Percentiles rank a stretch among this genome's conserved stretches.
These are phyloP conservation scores for Erethizon dorsatum DNA, from an alignment of 2,797 vertebrate species.

Conservation along the genomic window DNA sequence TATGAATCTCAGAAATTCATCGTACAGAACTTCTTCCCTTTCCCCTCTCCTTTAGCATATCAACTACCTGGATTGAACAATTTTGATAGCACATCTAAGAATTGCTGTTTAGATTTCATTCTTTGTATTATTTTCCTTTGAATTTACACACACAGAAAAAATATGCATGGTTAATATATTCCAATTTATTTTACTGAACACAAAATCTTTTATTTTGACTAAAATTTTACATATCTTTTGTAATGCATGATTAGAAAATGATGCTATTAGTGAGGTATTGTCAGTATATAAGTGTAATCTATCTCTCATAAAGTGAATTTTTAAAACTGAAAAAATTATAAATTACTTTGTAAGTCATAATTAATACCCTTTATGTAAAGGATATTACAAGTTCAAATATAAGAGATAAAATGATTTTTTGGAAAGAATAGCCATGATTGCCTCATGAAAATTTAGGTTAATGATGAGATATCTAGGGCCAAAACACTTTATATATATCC, in stretches of 20 bases:
- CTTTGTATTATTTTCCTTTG: not conserved
- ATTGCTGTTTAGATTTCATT: not conserved
- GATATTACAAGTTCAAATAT: slow-evolving; percentile 33
- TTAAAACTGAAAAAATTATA: not conserved
- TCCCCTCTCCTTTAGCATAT: not conserved
- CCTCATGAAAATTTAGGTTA: not conserved
- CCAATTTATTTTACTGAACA: not conserved
- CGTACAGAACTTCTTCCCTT: not conserved
- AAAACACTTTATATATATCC: not conserved
- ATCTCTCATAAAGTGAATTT: not conserved
- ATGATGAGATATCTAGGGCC: not conserved
- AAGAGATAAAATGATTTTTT: not conserved
- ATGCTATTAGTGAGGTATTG: not conserved
- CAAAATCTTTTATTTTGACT: not conserved
- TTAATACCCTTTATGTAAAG: not conserved
- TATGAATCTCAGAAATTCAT: not conserved
- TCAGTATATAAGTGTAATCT: not conserved
- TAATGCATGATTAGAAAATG: not conserved
- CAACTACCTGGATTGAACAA: not conserved
- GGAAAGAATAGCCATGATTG: not conserved
- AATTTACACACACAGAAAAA: not conserved
- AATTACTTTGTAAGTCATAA: slow-evolving; percentile 43
- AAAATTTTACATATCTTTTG: slow-evolving; percentile 9
- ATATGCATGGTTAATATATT: not conserved
- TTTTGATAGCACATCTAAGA: not conserved